These are phyloP conservation scores for Mallateleia sp. DNA, from an alignment of 2,888 invertebrate species.

Conservation along the genomic window DNA sequence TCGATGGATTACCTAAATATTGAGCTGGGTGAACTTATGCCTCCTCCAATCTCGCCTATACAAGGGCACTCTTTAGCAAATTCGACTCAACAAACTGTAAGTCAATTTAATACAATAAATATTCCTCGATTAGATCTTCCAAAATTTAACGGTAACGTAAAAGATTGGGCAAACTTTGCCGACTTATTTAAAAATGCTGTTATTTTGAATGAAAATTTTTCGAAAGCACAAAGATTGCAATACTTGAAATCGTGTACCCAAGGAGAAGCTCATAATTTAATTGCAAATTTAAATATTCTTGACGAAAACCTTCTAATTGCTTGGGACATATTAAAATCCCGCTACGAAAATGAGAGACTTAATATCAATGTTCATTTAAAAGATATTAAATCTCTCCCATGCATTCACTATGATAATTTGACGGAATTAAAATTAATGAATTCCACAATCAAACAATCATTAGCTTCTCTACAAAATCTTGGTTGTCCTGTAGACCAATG, in stretches of 20 bases:
- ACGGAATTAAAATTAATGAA: neutral
- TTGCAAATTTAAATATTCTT: neutral
- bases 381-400: neutral
- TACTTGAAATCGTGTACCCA: neutral
- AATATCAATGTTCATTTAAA: neutral
- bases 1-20: no score
- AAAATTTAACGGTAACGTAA: neutral
- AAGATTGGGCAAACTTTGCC: neutral
- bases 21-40: no score
- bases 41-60: neutral
- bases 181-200: neutral
- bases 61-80: neutral
- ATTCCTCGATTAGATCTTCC: conserved; percentile 1
- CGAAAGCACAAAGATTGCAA: neutral
- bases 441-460: neutral
- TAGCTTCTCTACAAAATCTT: neutral
- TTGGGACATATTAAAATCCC: neutral
- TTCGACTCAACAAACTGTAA: neutral
- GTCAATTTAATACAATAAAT: neutral
- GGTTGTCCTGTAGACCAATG: conserved; percentile 4
- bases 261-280: neutral
- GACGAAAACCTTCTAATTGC: neutral
- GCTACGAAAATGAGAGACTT: neutral
- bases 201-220: neutral
- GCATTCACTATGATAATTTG: neutral